Percentiles rank a stretch among this genome's conserved stretches.
Conservation (phyloP, 2,113 vertebrate species). For the Mus spicilegus region DNA sequence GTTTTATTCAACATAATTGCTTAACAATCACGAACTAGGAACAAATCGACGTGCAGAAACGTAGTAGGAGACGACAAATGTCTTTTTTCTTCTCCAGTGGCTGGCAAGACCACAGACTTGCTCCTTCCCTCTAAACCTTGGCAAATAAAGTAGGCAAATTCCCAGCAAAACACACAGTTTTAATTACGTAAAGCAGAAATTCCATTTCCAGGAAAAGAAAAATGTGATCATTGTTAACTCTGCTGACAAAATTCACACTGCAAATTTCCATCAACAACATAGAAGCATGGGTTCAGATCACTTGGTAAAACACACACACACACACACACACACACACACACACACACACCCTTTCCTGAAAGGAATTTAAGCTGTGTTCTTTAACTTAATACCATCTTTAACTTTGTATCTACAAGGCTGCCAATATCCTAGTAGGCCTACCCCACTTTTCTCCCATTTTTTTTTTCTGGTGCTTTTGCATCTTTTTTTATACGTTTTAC, state of each 20-base stretch:
- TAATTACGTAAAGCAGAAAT: conserved; percentile 29
- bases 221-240: neutral
- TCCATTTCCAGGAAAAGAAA: conserved; percentile 38
- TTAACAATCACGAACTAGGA: conserved; percentile 53
- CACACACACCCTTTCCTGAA: neutral
- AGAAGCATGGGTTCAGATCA: neutral
- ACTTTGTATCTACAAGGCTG: neutral
- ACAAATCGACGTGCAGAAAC: conserved; percentile 58
- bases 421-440: neutral
- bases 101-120: conserved; percentile 19
- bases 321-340: too few species aligned
- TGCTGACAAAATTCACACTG: neutral
- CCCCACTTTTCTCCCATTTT: neutral
- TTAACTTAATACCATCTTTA: neutral
- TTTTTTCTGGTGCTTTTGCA: neutral
- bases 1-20: conserved; percentile 43
- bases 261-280: neutral
- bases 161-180: conserved; percentile 54
- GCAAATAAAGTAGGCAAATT: conserved; percentile 45
- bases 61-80: conserved; percentile 32
- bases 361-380: neutral
- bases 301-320: neutral
- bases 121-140: conserved; percentile 40
- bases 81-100: neutral
- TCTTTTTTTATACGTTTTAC: neutral